Conservation (phyloP, 1,140 invertebrate species). For the Mycetomoellerius zeteki region DNA sequence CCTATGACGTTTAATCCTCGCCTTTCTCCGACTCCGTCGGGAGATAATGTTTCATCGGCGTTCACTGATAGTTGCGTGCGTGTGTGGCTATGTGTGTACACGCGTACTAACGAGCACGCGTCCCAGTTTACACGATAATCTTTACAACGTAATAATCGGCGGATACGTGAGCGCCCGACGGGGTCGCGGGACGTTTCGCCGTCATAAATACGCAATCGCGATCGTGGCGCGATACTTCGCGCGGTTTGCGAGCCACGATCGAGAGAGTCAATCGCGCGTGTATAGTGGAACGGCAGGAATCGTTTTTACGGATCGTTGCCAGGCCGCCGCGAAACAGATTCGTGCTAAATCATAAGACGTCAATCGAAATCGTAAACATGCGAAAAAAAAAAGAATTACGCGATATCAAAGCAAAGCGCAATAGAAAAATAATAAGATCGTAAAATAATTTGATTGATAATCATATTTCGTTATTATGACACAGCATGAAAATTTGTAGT, state of each 20-base stretch:
- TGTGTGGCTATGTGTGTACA: background rate
- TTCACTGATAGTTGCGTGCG: conserved; percentile 9
- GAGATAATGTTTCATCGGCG: conserved; percentile 57
- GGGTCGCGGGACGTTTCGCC: conserved; percentile 50
- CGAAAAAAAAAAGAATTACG: background rate
- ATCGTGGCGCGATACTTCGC: conserved; percentile 19
- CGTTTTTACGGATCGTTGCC: conserved; percentile 50
- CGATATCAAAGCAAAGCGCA: background rate
- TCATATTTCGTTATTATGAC: conserved; percentile 6
- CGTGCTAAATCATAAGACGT: conserved; percentile 23
- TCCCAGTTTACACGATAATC: conserved; percentile 76
- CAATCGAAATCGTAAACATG: conserved; percentile 19
- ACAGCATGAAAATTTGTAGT: background rate
- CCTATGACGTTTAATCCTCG: conserved; percentile 58
- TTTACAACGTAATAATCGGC: conserved; percentile 76
- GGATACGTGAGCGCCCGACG: conserved; percentile 50
- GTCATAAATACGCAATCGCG: conserved; percentile 50
- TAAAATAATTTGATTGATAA: conserved; percentile 10
- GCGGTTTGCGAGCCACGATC: background rate
- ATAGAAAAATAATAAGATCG: background rate
- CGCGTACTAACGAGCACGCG: conserved; percentile 62
- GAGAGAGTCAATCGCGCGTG: conserved; percentile 53
- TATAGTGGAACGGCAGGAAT: background rate
- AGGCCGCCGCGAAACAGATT: conserved; percentile 22
- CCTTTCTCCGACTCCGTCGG: conserved; percentile 54